Base-by-base conservation (phyloP, 2,113 vertebrate species). In the Myiozetetes cayanensis region DNA sequence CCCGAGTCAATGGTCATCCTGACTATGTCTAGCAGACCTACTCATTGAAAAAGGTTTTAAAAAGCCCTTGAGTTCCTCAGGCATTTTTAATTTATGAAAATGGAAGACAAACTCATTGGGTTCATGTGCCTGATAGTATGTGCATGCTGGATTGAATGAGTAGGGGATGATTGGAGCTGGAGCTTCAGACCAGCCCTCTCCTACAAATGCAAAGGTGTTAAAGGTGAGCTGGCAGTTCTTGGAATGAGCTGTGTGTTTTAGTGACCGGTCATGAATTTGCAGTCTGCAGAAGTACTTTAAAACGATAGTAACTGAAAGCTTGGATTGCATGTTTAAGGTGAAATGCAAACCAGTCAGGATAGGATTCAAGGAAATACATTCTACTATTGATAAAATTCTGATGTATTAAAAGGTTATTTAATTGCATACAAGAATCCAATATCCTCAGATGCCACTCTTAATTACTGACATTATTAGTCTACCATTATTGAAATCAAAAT, bases 381-480 rank as follows among this genome's bases (percentile, higher is more conserved):
- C 75, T 72, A 49, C 47, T 87, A 63, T 68, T 77, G 96, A 87
- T 39, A 82, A 95, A 81, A 95, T 79, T 61, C 49, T 61, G 84
- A 67, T 86, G 18, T 49, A 74, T 86, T 88, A 81, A 81, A n/a
- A 86, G 86, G 28, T 82, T 77, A 65, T 53, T 89, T 63, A 90
- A 67, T 91, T 83, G 59, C 14, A 43, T 35, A 28, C 52, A 43
- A 50, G 58, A 49, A 58, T 85, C 65, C 56, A 92, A 12, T 78
- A 78, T 43, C 47, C 14, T 86, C 2, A 2, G 41, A 53, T 86
- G 59, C 61, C 74, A 85, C 44, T 94, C 93, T 96, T 88, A 93
- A 72, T 94, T 85, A 82, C 68, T 52, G 66, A 73, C 50, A 52
- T 92, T 96, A 95, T 93, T 86, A 92, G 89, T 86, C 74, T 93